Conservation (phyloP, 2,113 vertebrate species). For the Macquaria australasica region DNA sequence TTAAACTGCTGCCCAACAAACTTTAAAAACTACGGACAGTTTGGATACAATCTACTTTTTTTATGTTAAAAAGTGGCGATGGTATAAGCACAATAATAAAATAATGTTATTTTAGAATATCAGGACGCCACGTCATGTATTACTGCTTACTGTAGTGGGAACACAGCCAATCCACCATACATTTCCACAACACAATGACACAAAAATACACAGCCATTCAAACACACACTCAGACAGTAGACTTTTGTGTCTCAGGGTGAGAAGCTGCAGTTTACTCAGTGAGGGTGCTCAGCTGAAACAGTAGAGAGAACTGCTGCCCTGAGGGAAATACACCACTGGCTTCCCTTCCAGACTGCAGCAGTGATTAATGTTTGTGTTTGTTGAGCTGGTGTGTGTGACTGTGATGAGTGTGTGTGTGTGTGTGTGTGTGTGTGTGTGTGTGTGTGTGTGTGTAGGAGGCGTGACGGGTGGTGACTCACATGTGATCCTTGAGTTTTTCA, state of each 20-base stretch:
- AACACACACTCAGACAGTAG: conserved; percentile 6
- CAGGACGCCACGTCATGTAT: not conserved
- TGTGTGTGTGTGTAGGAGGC: not conserved
- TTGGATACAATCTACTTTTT: not conserved
- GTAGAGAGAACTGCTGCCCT: conserved; percentile 40
- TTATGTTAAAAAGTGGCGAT: not conserved
- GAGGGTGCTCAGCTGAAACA: conserved; percentile 44
- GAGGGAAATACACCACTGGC: conserved; percentile 56
- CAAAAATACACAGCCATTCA: not conserved
- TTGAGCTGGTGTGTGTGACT: conserved; percentile 18
- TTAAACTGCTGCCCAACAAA: not conserved
- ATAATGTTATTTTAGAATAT: not conserved
- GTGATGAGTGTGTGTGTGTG: conserved; percentile 12
- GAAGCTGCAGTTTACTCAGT: conserved; percentile 51
- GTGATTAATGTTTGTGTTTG: conserved; percentile 64
- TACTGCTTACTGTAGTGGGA: not conserved
- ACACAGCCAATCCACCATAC: not conserved
- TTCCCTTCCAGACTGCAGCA: conserved; percentile 32
- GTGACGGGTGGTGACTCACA: conserved; percentile 19
- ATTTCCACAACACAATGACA: not conserved
- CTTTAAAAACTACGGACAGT: not conserved
- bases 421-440: not conserved
- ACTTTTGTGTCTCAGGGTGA: conserved; percentile 31
- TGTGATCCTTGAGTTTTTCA: not conserved
- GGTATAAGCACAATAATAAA: not conserved